phyloP scores from a whole-genome alignment of 2,888 invertebrate species.

The Oscheius onirici region DNA sequence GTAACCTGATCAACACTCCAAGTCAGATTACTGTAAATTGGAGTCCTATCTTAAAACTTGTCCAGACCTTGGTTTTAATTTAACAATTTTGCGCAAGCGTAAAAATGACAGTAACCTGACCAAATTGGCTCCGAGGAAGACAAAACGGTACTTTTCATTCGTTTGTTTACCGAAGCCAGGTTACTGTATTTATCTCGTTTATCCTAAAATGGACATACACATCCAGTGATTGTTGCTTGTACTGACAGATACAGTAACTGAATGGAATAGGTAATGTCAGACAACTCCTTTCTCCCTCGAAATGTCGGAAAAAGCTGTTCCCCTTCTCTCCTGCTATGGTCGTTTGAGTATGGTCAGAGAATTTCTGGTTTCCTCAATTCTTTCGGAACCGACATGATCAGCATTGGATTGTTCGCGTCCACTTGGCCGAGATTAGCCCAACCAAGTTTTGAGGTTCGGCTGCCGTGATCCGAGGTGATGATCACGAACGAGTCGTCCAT shows the following conservation, averaged over 20 bases:
- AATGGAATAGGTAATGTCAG: background rate
- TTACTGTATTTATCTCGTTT: too few species aligned
- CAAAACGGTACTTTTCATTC: too few species aligned
- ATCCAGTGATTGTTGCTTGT: background rate
- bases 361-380: slow-evolving; percentile 5
- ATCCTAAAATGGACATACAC: background rate
- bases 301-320: background rate
- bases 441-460: background rate
- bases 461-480: slow-evolving; percentile 6
- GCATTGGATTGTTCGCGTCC: slow-evolving; percentile 9
- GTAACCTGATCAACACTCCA: too few species aligned
- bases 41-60: too few species aligned
- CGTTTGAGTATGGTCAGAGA: background rate
- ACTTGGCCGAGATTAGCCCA: background rate
- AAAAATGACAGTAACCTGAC: too few species aligned
- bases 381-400: slow-evolving; percentile 13
- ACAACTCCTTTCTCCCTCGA: background rate
- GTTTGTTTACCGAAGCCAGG: too few species aligned
- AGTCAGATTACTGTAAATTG: too few species aligned
- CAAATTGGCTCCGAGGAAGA: too few species aligned
- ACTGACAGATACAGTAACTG: background rate
- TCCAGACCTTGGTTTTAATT: too few species aligned
- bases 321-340: slow-evolving; percentile 9
- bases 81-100: too few species aligned
- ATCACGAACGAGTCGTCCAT: background rate